Evolutionary conservation across 2,113 vertebrate species (phyloP).

Genomic region (Rallus limicola): DNA sequence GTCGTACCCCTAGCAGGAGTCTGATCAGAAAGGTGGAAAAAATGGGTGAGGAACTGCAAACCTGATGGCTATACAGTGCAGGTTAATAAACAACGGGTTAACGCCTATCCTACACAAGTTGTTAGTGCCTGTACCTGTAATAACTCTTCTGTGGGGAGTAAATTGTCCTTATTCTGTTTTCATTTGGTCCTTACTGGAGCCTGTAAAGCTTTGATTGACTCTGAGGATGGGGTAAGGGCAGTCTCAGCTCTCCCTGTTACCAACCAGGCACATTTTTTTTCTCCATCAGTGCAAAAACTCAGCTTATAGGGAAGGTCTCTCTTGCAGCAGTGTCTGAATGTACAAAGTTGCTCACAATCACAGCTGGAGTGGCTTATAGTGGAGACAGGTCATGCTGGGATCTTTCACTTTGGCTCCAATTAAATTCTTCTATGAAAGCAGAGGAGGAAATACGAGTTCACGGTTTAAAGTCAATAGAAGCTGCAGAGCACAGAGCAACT

Average conservation of each 20-base stretch:
- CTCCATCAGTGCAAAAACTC: not conserved
- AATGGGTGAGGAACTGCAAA: not conserved
- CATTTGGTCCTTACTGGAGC: not conserved
- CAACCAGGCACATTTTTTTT: not conserved
- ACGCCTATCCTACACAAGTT: not conserved
- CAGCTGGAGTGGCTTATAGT: conserved; percentile 32
- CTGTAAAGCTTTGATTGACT: conserved; percentile 18
- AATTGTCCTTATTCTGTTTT: not conserved
- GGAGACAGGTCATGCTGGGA: conserved; percentile 52
- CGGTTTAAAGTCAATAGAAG: conserved; percentile 35
- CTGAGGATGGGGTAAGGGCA: not conserved
- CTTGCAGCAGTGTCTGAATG: conserved; percentile 30
- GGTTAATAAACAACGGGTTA: not conserved
- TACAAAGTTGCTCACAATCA: conserved; percentile 27
- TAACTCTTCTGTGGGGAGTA: not conserved
- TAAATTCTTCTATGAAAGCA: conserved; percentile 46
- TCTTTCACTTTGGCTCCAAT: conserved; percentile 59
- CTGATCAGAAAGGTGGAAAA: not conserved
- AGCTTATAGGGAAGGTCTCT: conserved; percentile 47
- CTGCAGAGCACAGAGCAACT: conserved; percentile 23
- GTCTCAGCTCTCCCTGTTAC: not conserved
- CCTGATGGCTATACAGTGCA: not conserved
- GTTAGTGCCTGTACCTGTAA: not conserved
- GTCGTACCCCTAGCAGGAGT: not conserved
- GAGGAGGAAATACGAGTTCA: conserved; percentile 14